Conservation (phyloP, 1,140 invertebrate species). For the Drosophila aff. region DNA sequence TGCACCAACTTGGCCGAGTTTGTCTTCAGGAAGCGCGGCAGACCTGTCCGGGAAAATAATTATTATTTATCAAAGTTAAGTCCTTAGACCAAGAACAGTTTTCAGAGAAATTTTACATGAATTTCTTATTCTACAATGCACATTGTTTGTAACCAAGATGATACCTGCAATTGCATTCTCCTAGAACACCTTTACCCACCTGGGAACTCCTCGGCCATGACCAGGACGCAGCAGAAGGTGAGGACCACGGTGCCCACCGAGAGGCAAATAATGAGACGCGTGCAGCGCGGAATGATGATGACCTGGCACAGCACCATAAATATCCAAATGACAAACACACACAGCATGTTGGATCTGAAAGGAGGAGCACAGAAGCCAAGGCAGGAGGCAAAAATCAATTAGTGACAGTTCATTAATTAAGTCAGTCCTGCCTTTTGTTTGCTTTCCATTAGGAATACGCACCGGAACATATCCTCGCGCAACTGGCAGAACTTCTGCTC, state of each 20-base stretch:
- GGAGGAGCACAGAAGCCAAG: not conserved
- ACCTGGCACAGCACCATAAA: slow-evolving; percentile 93
- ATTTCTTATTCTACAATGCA: not conserved
- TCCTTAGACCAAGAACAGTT: not conserved
- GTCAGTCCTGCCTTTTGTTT: slow-evolving; percentile 37
- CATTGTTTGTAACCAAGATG: not conserved
- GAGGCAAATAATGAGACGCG: slow-evolving; percentile 87
- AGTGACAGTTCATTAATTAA: slow-evolving; percentile 79
- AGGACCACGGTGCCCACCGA: slow-evolving; percentile 89
- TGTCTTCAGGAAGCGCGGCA: slow-evolving; percentile 88
- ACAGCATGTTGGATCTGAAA: slow-evolving; percentile 94
- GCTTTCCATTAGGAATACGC: slow-evolving; percentile 58
- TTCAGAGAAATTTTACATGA: not conserved
- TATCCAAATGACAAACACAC: slow-evolving; percentile 95
- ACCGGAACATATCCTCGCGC: slow-evolving; percentile 95
- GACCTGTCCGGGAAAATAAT: slow-evolving; percentile 65
- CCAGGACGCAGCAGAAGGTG: slow-evolving; percentile 89
- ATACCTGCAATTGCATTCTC: too few species aligned
- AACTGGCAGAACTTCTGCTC: slow-evolving; percentile 90
- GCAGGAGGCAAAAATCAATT: slow-evolving; percentile 62
- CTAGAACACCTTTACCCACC: slow-evolving; percentile 43
- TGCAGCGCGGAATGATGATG: slow-evolving; percentile 90
- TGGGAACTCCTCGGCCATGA: slow-evolving; percentile 95
- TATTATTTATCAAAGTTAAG: not conserved
- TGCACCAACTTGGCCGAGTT: slow-evolving; percentile 91